Evolutionary conservation across 2,888 invertebrate genomes (phyloP).

Genomic region (Endotricha flammealis): DNA sequence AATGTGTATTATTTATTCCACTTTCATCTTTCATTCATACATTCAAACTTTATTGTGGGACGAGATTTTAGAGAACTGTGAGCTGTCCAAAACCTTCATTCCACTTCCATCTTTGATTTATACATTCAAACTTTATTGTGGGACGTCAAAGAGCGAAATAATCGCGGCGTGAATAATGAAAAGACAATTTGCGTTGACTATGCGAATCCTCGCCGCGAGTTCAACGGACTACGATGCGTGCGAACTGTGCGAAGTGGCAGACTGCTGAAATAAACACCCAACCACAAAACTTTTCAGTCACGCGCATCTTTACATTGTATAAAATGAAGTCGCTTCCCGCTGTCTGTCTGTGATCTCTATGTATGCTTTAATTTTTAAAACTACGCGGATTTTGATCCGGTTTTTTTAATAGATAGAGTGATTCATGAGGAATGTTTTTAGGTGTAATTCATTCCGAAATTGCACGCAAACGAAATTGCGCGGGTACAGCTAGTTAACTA

Average conservation of each 20-base stretch:
- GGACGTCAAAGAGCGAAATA: conserved; percentile 57
- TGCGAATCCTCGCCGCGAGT: conserved; percentile 54
- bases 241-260: conserved; percentile 32
- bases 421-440: no score
- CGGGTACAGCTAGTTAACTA: no score
- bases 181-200: conserved; percentile 68
- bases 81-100: conserved; percentile 9
- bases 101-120: conserved; percentile 12
- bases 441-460: no score
- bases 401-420: no score
- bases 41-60: conserved; percentile 37
- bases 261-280: conserved; percentile 19
- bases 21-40: conserved; percentile 13
- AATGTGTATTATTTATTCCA: conserved; percentile 9
- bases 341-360: no score
- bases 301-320: no score
- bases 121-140: conserved; percentile 34
- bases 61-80: conserved; percentile 19
- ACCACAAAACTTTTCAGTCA: conserved; percentile 19
- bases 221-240: conserved; percentile 57
- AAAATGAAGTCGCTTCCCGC: no score
- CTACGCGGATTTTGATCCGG: no score
- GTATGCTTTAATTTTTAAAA: no score
- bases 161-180: conserved; percentile 69
- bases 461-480: no score